Percentiles rank a stretch among this genome's conserved stretches.
Conservation (phyloP, 2,797 vertebrate species). For the Cryptoprocta ferox region DNA sequence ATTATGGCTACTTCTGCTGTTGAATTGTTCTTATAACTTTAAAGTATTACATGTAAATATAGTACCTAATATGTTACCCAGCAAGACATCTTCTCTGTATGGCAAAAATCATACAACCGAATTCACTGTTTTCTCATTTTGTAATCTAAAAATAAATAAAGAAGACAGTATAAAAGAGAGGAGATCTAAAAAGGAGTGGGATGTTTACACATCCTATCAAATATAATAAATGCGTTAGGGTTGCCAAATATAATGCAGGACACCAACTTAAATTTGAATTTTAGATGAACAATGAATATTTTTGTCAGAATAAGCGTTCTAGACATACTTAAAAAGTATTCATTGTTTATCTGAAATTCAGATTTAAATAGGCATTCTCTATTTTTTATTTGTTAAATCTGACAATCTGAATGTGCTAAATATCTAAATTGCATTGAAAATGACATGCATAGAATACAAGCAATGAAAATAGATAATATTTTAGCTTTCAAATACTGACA, state of each 20-base stretch:
- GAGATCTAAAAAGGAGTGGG: not conserved
- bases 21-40: constrained; percentile 23
- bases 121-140: constrained; percentile 21
- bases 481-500: constrained; percentile 26
- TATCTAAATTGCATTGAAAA: constrained; percentile 22
- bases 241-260: not conserved
- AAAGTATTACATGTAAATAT: not conserved
- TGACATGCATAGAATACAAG: not conserved
- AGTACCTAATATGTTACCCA: not conserved
- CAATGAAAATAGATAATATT: constrained; percentile 24
- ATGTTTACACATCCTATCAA: not conserved
- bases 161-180: not conserved
- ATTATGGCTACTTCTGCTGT: not conserved
- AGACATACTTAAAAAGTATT: not conserved
- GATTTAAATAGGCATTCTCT: not conserved
- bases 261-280: constrained; percentile 4
- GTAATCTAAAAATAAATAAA: not conserved
- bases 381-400: constrained; percentile 34
- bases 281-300: not conserved
- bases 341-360: constrained; percentile 31
- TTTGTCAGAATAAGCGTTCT: not conserved
- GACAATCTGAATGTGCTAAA: not conserved
- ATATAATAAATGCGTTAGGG: not conserved
- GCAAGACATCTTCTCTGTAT: not conserved
- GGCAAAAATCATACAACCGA: not conserved